Conservation (phyloP, 2,888 invertebrate species). For the Hoplodrina ambigua region DNA sequence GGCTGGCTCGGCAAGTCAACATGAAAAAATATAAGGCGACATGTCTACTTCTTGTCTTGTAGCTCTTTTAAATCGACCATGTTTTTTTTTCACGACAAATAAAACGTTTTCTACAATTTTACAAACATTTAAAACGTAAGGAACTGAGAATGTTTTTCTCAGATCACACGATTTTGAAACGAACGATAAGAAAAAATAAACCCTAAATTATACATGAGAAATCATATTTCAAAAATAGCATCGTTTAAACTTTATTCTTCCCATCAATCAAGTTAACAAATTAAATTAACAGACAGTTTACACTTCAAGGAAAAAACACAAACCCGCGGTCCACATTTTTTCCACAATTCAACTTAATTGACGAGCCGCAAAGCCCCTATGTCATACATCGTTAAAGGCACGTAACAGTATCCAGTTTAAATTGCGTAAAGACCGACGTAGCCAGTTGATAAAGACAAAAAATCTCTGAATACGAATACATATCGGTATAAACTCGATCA, state of each 20-base stretch:
- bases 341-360: slow-evolving; percentile 45
- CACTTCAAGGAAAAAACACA: slow-evolving; percentile 27
- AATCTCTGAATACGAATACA: slow-evolving; percentile 61
- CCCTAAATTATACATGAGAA: not conserved
- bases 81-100: slow-evolving; percentile 22
- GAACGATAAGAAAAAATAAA: not conserved
- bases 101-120: slow-evolving; percentile 8
- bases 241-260: not conserved
- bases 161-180: not conserved
- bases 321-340: slow-evolving; percentile 15
- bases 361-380: slow-evolving; percentile 44
- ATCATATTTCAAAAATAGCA: not conserved
- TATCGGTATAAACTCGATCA: slow-evolving; percentile 68
- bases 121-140: not conserved
- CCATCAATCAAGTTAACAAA: slow-evolving; percentile 21
- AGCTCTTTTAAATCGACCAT: slow-evolving; percentile 9
- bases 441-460: slow-evolving; percentile 65
- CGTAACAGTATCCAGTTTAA: slow-evolving; percentile 61
- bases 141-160: not conserved
- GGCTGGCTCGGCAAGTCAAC: slow-evolving; percentile 32
- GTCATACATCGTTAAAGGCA: slow-evolving; percentile 61
- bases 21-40: slow-evolving; percentile 26
- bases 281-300: slow-evolving; percentile 26
- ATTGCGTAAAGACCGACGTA: slow-evolving; percentile 68
- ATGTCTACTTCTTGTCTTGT: slow-evolving; percentile 14